Base-by-base conservation (phyloP, 2,797 vertebrate species). In the Argyrosomus regius region DNA sequence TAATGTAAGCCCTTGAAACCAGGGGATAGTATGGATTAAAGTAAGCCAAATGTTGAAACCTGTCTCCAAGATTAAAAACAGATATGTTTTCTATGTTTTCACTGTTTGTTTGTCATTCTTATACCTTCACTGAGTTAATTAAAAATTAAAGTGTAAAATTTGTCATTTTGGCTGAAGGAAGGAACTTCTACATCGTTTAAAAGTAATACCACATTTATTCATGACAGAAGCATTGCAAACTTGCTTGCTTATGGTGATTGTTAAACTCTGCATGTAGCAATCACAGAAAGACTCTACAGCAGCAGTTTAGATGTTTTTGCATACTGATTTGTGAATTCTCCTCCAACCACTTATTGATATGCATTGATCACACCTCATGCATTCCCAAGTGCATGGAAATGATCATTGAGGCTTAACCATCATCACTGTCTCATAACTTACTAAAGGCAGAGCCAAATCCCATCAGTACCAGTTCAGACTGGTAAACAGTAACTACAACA, bases 311-410 rank as follows among this genome's bases (percentile, higher is more conserved):
- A 39, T 39, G 7, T 39, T 72, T 92, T 91, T 92, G 88, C 89
- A 81, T 85, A 77, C 80, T 63, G 11, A 71, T 89, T 88, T 88
- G 86, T 83, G 39, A 80, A 83, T 79, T 59, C 52, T 56, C 67
- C 8, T 52, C 61, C 71, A 81, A 78, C 72, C 76, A 65, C 82
- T 62, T 72, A 20, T 58, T 56, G 14, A 31, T 28, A 66, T 65
- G 35, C 60, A 45, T 13, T 24, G 58, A 57, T 75, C 41, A 45
- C 63, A 54, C 65, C 62, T 65, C 31, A 14, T 56, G 17, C 18
- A 54, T 58, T 68, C n/a, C 13, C 68, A 60, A 46, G 3, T 80
- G 24, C 73, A 85, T 88, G 90, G 66, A 92, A 89, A 91, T 84
- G 3, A 82, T 54, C 56, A 17, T 17, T 14, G 12, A 12, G 17